These are phyloP conservation scores for Pseudorhiza aurosa DNA, from an alignment of 30 jellyfish, hydroid and myxozoan genomes.

Conservation along the genomic window DNA sequence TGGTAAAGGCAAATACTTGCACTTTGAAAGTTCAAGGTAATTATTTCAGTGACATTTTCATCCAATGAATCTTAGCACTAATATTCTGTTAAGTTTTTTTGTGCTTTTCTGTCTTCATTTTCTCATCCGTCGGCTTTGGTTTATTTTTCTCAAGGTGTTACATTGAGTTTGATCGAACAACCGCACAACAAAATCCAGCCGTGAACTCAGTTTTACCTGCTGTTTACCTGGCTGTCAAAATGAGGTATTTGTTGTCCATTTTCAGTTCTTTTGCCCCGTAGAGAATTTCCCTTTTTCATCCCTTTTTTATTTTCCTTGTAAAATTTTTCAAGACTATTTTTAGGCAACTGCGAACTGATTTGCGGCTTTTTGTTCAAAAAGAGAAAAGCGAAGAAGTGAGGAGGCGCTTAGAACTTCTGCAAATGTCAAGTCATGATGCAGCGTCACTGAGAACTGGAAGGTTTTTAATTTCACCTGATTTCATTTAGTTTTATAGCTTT, in stretches of 20 bases:
- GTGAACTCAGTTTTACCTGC: conserved; percentile 77
- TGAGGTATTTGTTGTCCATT: conserved; percentile 56
- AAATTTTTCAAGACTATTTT: neutral
- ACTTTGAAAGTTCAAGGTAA: conserved; percentile 93
- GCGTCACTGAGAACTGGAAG: conserved; percentile 68
- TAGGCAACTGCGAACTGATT: conserved; percentile 83
- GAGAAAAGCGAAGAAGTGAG: conserved; percentile 66
- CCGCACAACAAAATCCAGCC: conserved; percentile 30
- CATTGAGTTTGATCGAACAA: conserved; percentile 80
- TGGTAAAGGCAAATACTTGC: conserved; percentile 84
- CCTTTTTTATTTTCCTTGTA: neutral
- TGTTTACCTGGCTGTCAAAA: conserved; percentile 89
- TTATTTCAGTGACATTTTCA: too few relatives aligned
- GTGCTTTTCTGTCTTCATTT: neutral
- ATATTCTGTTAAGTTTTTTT: too few relatives aligned
- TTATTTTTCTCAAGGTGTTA: conserved; percentile 69
- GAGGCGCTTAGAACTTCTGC: conserved; percentile 36
- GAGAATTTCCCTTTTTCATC: neutral
- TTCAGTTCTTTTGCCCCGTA: neutral
- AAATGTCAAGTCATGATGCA: conserved; percentile 8
- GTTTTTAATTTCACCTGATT: too few relatives aligned
- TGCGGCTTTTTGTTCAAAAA: conserved; percentile 72
- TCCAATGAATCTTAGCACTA: too few relatives aligned
- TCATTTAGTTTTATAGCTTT: too few relatives aligned
- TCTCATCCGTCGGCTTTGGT: neutral